Conservation (phyloP, 1,140 invertebrate species). For the Spodoptera frugiperda region DNA sequence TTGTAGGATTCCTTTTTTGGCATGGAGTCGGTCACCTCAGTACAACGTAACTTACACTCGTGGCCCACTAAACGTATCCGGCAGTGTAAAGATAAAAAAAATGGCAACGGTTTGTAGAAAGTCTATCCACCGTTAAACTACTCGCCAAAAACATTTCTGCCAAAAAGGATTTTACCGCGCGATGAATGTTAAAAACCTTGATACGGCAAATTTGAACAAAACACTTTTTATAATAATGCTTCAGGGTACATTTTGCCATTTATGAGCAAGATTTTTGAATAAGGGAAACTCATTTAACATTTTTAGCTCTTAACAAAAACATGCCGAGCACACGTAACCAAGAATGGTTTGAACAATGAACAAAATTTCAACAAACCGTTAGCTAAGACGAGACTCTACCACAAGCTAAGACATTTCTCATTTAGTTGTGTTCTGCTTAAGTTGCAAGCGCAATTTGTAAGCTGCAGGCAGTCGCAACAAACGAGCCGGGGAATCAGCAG, state of each 20-base stretch:
- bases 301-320: background rate
- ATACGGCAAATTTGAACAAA: background rate
- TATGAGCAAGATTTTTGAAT: too few relatives aligned
- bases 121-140: slow-evolving; percentile 24
- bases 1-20: slow-evolving; percentile 13
- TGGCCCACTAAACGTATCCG: slow-evolving; percentile 34
- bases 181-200: slow-evolving; percentile 6
- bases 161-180: slow-evolving; percentile 19
- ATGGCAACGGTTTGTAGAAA: slow-evolving; percentile 39
- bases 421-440: slow-evolving; percentile 37
- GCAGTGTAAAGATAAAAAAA: slow-evolving; percentile 39
- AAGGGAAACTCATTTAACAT: too few relatives aligned
- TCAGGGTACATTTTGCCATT: too few relatives aligned
- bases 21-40: slow-evolving; percentile 5
- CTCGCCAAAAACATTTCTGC: slow-evolving; percentile 19
- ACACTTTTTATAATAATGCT: slow-evolving; percentile 7
- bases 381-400: slow-evolving; percentile 23
- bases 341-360: slow-evolving; percentile 15
- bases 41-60: slow-evolving; percentile 11
- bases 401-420: slow-evolving; percentile 31
- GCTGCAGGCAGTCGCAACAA: slow-evolving; percentile 28
- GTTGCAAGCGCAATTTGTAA: slow-evolving; percentile 36
- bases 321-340: background rate
- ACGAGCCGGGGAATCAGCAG: slow-evolving; percentile 18
- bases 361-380: slow-evolving; percentile 34